These are phyloP conservation scores for Baronia brevicornis DNA, from an alignment of 2,888 invertebrate genomes.

Conservation along the genomic window DNA sequence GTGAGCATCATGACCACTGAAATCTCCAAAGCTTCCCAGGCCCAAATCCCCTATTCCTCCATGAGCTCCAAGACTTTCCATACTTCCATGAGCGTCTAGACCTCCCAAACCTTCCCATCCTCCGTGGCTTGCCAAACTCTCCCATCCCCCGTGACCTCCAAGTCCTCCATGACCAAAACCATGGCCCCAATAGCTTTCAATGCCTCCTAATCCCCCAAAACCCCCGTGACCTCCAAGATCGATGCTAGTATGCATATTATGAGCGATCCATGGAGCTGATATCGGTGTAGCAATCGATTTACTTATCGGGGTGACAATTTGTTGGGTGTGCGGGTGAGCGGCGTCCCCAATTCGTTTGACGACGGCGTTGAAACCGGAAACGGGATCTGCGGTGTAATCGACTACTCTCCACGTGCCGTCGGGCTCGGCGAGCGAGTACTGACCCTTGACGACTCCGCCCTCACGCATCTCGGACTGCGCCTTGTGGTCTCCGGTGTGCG, in stretches of 20 bases:
- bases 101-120: conserved; percentile 17
- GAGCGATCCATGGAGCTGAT: conserved; percentile 16
- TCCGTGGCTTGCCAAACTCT: conserved; percentile 11
- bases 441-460: conserved; percentile 61
- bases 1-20: no score
- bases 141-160: conserved; percentile 9
- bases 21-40: no score
- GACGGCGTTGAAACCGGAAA: conserved; percentile 63
- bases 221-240: conserved; percentile 5
- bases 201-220: conserved; percentile 12
- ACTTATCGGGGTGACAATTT: conserved; percentile 19
- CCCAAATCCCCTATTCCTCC: no score
- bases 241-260: conserved; percentile 6
- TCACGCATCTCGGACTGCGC: conserved; percentile 59
- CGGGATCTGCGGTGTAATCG: conserved; percentile 56
- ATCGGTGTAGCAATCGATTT: conserved; percentile 25
- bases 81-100: no score
- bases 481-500: conserved; percentile 64
- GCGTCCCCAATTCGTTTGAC: conserved; percentile 58
- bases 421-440: conserved; percentile 61
- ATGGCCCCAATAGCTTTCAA: conserved; percentile 4
- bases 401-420: conserved; percentile 64
- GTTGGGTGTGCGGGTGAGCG: conserved; percentile 40
- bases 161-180: conserved; percentile 9
- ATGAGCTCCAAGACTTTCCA: no score